Percentiles rank a stretch among this genome's conserved stretches.
These are phyloP conservation scores for Cremastobaeus sp. DNA, from an alignment of 2,888 invertebrate genomes.

Conservation along the genomic window DNA sequence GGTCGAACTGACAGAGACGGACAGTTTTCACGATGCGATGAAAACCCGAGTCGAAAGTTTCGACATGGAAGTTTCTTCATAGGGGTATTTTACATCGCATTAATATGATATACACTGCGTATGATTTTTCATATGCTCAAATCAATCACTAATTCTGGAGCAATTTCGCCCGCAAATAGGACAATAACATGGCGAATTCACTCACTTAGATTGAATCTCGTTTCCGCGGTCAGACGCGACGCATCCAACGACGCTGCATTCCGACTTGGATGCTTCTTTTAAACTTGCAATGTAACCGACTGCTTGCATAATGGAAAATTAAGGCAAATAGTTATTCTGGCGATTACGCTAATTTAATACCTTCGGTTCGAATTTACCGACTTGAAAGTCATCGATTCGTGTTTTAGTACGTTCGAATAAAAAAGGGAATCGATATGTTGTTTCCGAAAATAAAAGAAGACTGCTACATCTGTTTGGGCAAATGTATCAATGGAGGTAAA, in stretches of 20 bases:
- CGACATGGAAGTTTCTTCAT: too few species aligned
- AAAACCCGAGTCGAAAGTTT: background rate
- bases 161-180: constrained; percentile 20
- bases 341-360: too few species aligned
- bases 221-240: constrained; percentile 12
- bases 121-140: constrained; percentile 19
- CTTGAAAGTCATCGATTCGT: too few species aligned
- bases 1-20: constrained; percentile 8
- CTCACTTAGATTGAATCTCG: constrained; percentile 43
- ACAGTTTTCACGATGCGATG: constrained; percentile 21
- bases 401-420: too few species aligned
- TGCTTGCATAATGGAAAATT: constrained; percentile 11
- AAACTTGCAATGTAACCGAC: constrained; percentile 12
- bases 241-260: background rate
- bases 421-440: too few species aligned
- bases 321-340: too few species aligned
- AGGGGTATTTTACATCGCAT: constrained; percentile 30
- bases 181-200: constrained; percentile 36
- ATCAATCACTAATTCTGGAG: constrained; percentile 31
- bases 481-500: too few species aligned
- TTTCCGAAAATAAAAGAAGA: too few species aligned
- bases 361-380: too few species aligned
- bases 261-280: constrained; percentile 4
- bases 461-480: too few species aligned
- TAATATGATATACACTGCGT: constrained; percentile 20